Percentiles rank a stretch among this genome's conserved stretches.
phyloP scores from a whole-genome alignment of 1,140 invertebrate species.

The Drosophila setifemur region DNA sequence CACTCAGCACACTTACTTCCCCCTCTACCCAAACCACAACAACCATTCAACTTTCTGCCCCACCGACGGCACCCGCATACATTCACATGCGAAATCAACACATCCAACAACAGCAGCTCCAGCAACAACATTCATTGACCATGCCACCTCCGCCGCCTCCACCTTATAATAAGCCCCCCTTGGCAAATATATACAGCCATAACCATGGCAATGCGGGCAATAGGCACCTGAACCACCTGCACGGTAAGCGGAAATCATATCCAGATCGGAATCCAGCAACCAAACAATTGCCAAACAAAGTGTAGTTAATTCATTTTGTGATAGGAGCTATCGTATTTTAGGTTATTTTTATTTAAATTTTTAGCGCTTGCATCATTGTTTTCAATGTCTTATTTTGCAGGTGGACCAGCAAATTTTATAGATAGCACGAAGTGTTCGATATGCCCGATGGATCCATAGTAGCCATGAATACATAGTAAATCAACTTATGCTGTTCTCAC shows the following conservation, averaged over 20 bases:
- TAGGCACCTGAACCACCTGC: conserved; percentile 65
- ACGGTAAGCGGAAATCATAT: conserved; percentile 50
- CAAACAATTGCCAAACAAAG: conserved; percentile 28
- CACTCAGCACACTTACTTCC: conserved; percentile 69
- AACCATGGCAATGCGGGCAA: conserved; percentile 49
- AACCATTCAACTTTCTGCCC: conserved; percentile 48
- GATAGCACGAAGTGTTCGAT: conserved; percentile 77
- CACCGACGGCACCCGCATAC: conserved; percentile 54
- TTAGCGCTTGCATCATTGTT: no score
- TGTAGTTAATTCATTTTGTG: conserved; percentile 18
- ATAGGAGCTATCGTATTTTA: neutral
- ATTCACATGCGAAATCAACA: conserved; percentile 57
- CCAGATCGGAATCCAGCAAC: conserved; percentile 13
- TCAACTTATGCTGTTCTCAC: conserved; percentile 73
- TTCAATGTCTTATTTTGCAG: conserved; percentile 17
- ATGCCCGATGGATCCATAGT: conserved; percentile 78
- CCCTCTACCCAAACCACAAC: conserved; percentile 40
- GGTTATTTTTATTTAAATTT: neutral
- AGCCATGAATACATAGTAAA: conserved; percentile 76
- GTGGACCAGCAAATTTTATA: conserved; percentile 76
- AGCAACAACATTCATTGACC: conserved; percentile 54
- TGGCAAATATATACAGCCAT: conserved; percentile 56
- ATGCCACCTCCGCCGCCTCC: conserved; percentile 72
- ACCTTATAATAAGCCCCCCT: conserved; percentile 57
- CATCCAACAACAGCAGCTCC: conserved; percentile 37